Evolutionary conservation across 2,888 invertebrate genomes (phyloP).

Genomic region (Caenorhabditis sp.): DNA sequence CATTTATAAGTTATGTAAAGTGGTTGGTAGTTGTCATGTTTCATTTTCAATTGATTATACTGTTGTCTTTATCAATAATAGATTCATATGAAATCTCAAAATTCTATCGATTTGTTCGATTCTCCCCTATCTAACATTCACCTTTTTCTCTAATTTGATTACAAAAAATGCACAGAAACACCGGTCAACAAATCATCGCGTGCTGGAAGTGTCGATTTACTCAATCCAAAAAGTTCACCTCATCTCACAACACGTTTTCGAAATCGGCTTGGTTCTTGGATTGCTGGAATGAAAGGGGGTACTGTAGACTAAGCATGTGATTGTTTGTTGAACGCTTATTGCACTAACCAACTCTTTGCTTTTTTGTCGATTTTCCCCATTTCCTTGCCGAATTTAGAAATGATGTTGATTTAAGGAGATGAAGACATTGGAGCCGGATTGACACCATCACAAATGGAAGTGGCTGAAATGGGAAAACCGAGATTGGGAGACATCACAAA

Average conservation of each 20-base stretch:
- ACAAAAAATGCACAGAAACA: not conserved
- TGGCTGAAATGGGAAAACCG: slow-evolving; percentile 82
- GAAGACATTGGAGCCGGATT: slow-evolving; percentile 49
- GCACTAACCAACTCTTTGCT: slow-evolving; percentile 1
- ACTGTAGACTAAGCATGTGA: not conserved
- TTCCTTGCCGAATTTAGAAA: not conserved
- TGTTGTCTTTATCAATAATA: too few species aligned
- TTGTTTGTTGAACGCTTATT: slow-evolving; percentile 1
- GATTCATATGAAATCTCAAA: too few species aligned
- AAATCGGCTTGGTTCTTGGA: slow-evolving; percentile 60
- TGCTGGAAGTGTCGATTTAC: slow-evolving; percentile 38
- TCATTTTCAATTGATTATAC: too few species aligned
- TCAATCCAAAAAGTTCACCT: too few species aligned
- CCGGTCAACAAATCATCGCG: slow-evolving; percentile 22
- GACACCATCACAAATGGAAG: slow-evolving; percentile 71
- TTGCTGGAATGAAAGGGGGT: slow-evolving; percentile 58
- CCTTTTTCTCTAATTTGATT: not conserved
- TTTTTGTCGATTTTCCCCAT: slow-evolving; percentile 8
- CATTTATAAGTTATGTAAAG: too few species aligned
- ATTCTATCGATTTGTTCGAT: not conserved
- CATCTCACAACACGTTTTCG: slow-evolving; percentile 53
- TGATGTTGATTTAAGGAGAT: slow-evolving; percentile 36
- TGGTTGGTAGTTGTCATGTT: too few species aligned
- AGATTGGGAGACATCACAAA: slow-evolving; percentile 86
- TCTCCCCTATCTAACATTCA: not conserved